These are phyloP conservation scores for Callithrix jacchus DNA, from an alignment of 2,113 vertebrate genomes.

Conservation along the genomic window DNA sequence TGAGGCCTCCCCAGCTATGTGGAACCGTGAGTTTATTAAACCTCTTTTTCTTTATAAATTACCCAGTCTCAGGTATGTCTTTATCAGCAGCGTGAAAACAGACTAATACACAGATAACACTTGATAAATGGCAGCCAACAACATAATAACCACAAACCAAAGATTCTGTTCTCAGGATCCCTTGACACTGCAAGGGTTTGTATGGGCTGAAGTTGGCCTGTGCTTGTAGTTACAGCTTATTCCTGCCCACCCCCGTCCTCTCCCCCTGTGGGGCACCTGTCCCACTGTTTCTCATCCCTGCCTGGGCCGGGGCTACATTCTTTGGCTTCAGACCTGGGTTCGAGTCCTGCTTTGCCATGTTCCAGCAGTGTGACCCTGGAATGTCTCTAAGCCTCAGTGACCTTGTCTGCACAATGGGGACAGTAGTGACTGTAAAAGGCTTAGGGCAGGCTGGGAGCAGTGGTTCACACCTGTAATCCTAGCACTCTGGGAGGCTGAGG, in stretches of 20 bases:
- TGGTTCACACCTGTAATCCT: too few species aligned
- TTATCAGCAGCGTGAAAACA: too few species aligned
- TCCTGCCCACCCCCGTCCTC: too few species aligned
- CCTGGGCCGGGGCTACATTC: neutral
- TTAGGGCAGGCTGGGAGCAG: neutral
- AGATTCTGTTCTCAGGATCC: rapidly evolving
- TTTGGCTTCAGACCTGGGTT: neutral
- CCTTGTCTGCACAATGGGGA: neutral
- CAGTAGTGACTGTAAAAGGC: too few species aligned
- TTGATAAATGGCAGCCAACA: neutral
- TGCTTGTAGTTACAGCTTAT: neutral
- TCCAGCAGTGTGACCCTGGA: neutral
- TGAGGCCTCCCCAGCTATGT: too few species aligned
- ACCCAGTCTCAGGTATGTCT: too few species aligned
- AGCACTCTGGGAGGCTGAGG: too few species aligned
- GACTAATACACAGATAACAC: neutral
- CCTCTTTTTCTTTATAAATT: too few species aligned
- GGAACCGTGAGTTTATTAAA: too few species aligned
- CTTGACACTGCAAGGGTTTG: rapidly evolving
- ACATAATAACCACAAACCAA: rapidly evolving
- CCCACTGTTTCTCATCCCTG: neutral
- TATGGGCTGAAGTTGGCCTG: rapidly evolving
- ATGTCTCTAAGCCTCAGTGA: neutral
- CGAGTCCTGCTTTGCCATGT: neutral
- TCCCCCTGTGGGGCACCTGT: rapidly evolving